A percentile compares a stretch with the other conserved stretches of the same genome.
Evolutionary conservation across 2,888 invertebrate genomes (phyloP).

Genomic region (Argyra leucocephala): DNA sequence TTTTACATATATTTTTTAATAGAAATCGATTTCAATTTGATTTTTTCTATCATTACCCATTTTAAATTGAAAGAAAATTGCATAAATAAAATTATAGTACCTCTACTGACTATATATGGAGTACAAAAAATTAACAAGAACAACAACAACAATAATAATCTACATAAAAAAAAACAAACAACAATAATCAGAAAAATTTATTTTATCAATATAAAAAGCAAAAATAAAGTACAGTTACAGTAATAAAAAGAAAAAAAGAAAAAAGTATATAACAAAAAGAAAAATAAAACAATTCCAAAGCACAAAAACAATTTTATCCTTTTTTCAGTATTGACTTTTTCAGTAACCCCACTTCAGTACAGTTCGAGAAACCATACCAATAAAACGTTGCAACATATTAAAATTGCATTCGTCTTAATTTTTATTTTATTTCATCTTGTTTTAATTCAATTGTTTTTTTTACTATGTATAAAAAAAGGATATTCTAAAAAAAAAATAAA

Average conservation of each 20-base stretch:
- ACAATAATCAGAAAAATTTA: neutral
- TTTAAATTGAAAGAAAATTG: neutral
- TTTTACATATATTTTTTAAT: too few relatives aligned
- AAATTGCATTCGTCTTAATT: neutral
- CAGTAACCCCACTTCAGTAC: constrained; percentile 1
- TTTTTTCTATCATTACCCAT: neutral
- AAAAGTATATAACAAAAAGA: neutral
- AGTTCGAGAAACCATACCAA: neutral
- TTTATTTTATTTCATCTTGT: neutral
- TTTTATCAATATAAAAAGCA: neutral
- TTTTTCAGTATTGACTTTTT: neutral
- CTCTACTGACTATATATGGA: neutral
- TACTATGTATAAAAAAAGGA: neutral
- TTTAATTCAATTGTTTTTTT: neutral
- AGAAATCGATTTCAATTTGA: too few relatives aligned
- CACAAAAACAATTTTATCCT: neutral
- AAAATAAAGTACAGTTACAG: neutral
- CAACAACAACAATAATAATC: neutral
- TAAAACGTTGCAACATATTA: neutral
- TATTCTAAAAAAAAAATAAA: too few relatives aligned
- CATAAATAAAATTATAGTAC: neutral
- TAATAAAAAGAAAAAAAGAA: neutral
- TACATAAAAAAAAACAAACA: neutral
- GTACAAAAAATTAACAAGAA: neutral
- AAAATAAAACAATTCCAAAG: neutral